Base-by-base conservation (phyloP, 2,888 invertebrate species). In the Leucophora obtusa region DNA sequence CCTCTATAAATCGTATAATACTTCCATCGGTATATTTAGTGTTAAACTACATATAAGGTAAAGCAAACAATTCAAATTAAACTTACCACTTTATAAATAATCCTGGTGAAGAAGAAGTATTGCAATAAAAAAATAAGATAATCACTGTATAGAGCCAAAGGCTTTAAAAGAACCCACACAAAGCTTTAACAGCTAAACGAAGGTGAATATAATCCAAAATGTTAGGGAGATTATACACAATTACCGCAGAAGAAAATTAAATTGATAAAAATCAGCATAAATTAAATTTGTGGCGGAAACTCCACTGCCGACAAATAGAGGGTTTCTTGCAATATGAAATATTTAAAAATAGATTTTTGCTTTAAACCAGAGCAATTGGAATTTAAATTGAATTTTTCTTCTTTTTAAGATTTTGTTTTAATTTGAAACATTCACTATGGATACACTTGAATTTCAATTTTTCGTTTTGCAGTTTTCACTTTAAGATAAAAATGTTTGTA, bases 401-500 rank as follows among this genome's bases (percentile, higher is more conserved):
- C 1, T 2, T 38, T 38, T 38, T 38, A 47, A 47, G 14, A n/a
- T 14, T 47, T n/a, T 2, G n/a, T 47, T n/a, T 47, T 14, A 47
- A 47, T 47, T 54, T n/a, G 3, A n/a, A 14, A 54, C 24, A 54
- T 14, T 58, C 60, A 24, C 38, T 15, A 15, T 53, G 21, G n/a
- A 66, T 60, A 38, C 38, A 66, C 59, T 58, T 53, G 66, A 66
- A 74, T 53, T 68, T 63, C 9, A 47, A 47, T 47, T 14, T 21
- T 21, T 47, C n/a, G 7, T 54, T 7, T 38, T 24, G 17, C 5
- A 47, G 43, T 47, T 62, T 56, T 66, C 51, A 73, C 51, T 73
- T 24, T 33, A 43, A 59, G 59, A 51, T 28, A 28, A 58, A 66
- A 66, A 62, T 60, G n/a, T 66, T 58, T 56, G 21, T 50, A 15